Evolutionary conservation across 2,888 invertebrate genomes (phyloP), one percentile per base, ranked within the genome.

Genomic region (Beris chalybata): DNA sequence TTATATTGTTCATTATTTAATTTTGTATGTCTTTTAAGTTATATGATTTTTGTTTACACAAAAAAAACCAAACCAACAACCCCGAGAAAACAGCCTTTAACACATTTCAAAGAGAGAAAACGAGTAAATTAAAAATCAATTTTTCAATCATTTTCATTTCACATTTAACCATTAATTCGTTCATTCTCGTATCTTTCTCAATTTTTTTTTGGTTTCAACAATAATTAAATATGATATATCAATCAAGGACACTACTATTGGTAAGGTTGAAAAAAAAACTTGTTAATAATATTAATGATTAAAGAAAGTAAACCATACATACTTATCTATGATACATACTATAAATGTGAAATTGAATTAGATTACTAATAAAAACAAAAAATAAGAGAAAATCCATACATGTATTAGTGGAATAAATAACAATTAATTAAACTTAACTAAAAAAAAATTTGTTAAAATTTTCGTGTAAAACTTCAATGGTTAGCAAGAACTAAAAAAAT

Each of bases 381-480:
- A 22, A 22, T 22, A 22, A 22, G 22, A 22, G 22, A 22, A 22
- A 22, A 22, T 22, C 22, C 22, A 22, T 22, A 22, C 22, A 22
- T 22, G 22, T 22, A 22, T 2, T 22, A 22, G 22, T 22, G 22
- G 22, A 22, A 22, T 22, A 3, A 38, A 38, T 7, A 38, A 38
- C 38, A 38, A 5, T 7, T 38, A 38, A 7, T 38, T 38, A 38
- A 38, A 38, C 38, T 38, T 38, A 9, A 38, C 5, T 7, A 38
- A 38, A 38, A 38, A 38, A 38, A 3, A 22, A 22, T 22, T 22
- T 22, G 22, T 22, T 22, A 22, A 58, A 64, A 3, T 38, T 38
- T 9, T 38, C 38, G 38, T 52, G 44, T 61, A 43, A 32, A 61
- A 45, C 15, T 32, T 61, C 31, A 57, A 57, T 63, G 56, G 29